Evolutionary conservation across 2,113 vertebrate genomes (phyloP).

Genomic region (Sylvilagus bachmani): DNA sequence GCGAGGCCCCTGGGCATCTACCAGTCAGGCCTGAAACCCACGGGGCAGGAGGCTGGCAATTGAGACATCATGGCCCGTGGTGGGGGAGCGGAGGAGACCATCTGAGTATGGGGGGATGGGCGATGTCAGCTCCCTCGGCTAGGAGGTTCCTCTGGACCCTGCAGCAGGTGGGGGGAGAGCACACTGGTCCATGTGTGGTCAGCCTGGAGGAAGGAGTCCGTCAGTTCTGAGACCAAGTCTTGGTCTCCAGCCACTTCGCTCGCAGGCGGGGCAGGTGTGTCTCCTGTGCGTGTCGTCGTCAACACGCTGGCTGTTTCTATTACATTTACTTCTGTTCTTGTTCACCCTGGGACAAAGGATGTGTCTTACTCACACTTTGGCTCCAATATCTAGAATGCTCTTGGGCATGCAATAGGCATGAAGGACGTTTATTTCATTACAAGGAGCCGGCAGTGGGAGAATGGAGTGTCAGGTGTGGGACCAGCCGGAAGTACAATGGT

Average conservation of each 20-base stretch:
- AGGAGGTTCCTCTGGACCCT: neutral
- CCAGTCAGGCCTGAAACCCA: neutral
- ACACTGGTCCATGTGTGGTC: neutral
- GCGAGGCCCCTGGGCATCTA: neutral
- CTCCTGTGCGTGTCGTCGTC: rapidly evolving
- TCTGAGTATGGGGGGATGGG: neutral
- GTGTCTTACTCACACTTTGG: neutral
- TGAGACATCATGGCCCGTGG: neutral
- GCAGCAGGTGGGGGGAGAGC: constrained; percentile 29
- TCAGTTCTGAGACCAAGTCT: neutral
- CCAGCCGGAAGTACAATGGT: neutral
- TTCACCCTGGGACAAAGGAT: neutral
- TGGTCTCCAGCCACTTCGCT: neutral
- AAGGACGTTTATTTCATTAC: neutral
- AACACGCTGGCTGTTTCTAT: neutral
- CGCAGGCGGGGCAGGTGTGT: neutral
- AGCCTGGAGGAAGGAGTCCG: constrained; percentile 7
- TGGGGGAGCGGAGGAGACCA: neutral
- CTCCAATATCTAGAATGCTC: neutral
- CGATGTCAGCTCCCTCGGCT: neutral
- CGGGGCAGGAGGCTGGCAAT: neutral
- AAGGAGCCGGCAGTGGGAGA: neutral
- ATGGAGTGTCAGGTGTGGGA: neutral
- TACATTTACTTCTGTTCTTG: neutral
- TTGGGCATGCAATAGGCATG: neutral